phyloP scores from a whole-genome alignment of 1,140 invertebrate species.

The Bradynema listronoti region DNA sequence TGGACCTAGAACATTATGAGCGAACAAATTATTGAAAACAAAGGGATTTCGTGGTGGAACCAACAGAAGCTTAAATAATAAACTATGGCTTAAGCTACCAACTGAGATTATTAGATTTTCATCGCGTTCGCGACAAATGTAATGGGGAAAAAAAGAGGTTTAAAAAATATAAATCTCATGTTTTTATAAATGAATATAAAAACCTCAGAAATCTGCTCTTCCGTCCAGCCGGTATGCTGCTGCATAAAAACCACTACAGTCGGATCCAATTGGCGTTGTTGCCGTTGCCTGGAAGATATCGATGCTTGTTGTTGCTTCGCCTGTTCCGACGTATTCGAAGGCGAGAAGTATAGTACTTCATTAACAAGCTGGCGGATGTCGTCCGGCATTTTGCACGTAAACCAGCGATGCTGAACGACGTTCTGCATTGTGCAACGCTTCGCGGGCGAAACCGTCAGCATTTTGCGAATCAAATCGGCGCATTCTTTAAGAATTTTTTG shows the following conservation, averaged over 20 bases:
- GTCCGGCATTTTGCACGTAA: slow-evolving; percentile 30
- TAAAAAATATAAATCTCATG: no score
- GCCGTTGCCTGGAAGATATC: slow-evolving; percentile 7
- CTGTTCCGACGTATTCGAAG: slow-evolving; percentile 1
- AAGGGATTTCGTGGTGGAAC: no score
- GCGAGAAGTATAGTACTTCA: slow-evolving; percentile 11
- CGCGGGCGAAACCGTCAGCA: slow-evolving; percentile 38
- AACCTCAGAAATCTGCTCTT: slow-evolving; percentile 53
- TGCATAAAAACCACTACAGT: slow-evolving; percentile 52
- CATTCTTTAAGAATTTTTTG: slow-evolving; percentile 32
- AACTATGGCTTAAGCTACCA: no score
- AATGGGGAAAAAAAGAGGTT: no score
- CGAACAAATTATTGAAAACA: no score
- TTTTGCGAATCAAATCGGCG: slow-evolving; percentile 41
- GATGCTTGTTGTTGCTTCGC: slow-evolving; percentile 14
- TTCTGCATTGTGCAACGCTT: slow-evolving; percentile 33
- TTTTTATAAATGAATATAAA: no score
- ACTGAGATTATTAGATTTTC: no score
- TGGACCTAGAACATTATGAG: no score
- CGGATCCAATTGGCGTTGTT: slow-evolving; percentile 38
- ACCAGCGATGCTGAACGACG: slow-evolving; percentile 43
- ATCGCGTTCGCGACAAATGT: no score
- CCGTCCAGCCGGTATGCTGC: slow-evolving; percentile 56
- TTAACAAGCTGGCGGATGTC: slow-evolving; percentile 26
- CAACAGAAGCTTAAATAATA: no score